phyloP scores from a whole-genome alignment of 2,888 invertebrate species.

The Brenthis ino region DNA sequence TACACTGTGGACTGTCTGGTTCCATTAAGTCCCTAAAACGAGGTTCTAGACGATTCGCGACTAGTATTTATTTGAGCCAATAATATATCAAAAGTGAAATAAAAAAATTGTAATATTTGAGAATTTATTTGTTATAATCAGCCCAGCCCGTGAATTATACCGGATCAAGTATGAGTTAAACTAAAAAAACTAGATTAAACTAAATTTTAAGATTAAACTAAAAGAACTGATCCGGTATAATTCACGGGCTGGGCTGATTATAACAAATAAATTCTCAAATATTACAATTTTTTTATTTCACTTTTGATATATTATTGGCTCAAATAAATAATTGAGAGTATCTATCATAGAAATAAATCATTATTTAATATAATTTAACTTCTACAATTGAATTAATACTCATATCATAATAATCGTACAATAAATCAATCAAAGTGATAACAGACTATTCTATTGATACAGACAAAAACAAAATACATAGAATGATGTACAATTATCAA shows the following conservation, averaged over 20 bases:
- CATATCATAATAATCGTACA: conserved; percentile 9
- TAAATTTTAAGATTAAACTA: no score
- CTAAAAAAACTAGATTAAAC: no score
- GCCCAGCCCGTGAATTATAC: no score
- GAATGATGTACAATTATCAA: conserved; percentile 4
- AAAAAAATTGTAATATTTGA: no score
- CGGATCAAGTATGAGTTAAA: no score
- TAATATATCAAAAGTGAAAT: background rate
- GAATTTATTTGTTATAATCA: no score
- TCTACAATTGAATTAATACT: background rate
- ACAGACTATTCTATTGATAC: conserved; percentile 20
- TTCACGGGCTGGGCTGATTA: no score
- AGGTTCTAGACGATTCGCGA: no score
- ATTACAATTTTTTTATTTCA: no score
- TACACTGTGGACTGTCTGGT: background rate
- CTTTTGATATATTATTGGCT: background rate
- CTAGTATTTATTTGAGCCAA: background rate
- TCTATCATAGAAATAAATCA: conserved; percentile 1
- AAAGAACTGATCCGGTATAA: no score
- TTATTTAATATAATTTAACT: conserved; percentile 5
- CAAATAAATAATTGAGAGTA: conserved; percentile 3
- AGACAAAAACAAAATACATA: conserved; percentile 18
- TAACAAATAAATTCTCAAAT: no score
- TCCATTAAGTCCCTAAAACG: background rate
- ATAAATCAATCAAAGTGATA: conserved; percentile 27